phyloP scores from a whole-genome alignment of 2,797 vertebrate genomes.

The Hoplostethus atlanticus region DNA sequence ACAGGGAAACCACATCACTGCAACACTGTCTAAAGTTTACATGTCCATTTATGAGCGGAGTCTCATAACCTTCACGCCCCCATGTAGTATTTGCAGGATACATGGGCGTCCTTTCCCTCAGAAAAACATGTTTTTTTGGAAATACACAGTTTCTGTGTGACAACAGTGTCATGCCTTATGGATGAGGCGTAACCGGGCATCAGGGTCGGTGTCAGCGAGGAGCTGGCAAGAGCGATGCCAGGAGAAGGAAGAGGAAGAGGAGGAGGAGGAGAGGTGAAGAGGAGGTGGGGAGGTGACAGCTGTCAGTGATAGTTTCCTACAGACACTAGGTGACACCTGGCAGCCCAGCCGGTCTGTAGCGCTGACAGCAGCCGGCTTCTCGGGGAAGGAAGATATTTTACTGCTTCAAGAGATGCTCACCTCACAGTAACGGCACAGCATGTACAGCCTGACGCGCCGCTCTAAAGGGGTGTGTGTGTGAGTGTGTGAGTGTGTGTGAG shows the following conservation, averaged over 20 bases:
- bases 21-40: constrained; percentile 16
- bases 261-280: not conserved
- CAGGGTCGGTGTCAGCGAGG: constrained; percentile 25
- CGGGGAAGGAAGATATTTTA: constrained; percentile 35
- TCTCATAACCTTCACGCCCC: not conserved
- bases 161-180: constrained; percentile 21
- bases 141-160: too few species aligned
- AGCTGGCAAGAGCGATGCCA: constrained; percentile 39
- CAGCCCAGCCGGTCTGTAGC: constrained; percentile 44
- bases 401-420: constrained; percentile 15
- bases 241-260: constrained; percentile 19
- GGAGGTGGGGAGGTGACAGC: constrained; percentile 48
- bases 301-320: constrained; percentile 66
- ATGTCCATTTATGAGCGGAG: constrained; percentile 5
- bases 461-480: not conserved
- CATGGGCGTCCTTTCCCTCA: not conserved
- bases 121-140: too few species aligned
- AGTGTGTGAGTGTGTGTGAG: not conserved
- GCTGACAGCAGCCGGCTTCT: constrained; percentile 50
- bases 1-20: constrained; percentile 20
- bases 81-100: constrained; percentile 4
- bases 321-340: constrained; percentile 57
- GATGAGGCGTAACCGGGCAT: constrained; percentile 18
- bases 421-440: constrained; percentile 10
- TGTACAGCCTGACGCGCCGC: constrained; percentile 24